Conservation (phyloP, 2,888 invertebrate genomes). For the Heliconius charithonia region DNA sequence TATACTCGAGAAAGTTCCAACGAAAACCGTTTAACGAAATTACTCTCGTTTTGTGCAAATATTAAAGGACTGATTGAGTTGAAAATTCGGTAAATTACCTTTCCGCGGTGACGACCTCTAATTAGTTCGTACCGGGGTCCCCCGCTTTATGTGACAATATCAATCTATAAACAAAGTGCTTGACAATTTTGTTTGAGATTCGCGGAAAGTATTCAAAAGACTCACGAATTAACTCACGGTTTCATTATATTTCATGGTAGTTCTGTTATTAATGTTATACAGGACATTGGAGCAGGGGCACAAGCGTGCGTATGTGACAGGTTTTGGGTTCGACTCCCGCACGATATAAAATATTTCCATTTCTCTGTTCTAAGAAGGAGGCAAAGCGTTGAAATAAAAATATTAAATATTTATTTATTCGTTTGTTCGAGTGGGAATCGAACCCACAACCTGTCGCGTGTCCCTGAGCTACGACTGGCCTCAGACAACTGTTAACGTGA, state of each 20-base stretch:
- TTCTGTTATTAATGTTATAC: neutral
- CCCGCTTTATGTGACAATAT: constrained; percentile 45
- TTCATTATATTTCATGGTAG: neutral
- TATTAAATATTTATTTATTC: too few relatives aligned
- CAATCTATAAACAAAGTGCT: constrained; percentile 46
- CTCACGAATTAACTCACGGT: neutral
- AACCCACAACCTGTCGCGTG: too few relatives aligned
- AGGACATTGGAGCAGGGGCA: too few relatives aligned
- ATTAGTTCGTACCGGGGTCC: constrained; percentile 47
- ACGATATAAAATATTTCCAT: too few relatives aligned
- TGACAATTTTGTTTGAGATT: neutral
- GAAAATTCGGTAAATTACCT: constrained; percentile 59
- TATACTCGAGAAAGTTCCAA: constrained; percentile 44
- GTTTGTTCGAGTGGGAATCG: too few relatives aligned
- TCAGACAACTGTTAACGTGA: too few relatives aligned
- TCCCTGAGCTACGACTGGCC: too few relatives aligned
- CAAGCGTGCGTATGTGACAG: too few relatives aligned
- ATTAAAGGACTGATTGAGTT: constrained; percentile 70
- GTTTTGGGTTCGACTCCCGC: too few relatives aligned
- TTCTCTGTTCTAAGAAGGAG: too few relatives aligned
- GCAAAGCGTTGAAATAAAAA: too few relatives aligned
- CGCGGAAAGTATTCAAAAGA: neutral
- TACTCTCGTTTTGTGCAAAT: constrained; percentile 70
- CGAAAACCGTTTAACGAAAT: constrained; percentile 65
- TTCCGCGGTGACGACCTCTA: constrained; percentile 45